Conservation (phyloP, 1,140 invertebrate genomes). For the Adelges cooleyi region DNA sequence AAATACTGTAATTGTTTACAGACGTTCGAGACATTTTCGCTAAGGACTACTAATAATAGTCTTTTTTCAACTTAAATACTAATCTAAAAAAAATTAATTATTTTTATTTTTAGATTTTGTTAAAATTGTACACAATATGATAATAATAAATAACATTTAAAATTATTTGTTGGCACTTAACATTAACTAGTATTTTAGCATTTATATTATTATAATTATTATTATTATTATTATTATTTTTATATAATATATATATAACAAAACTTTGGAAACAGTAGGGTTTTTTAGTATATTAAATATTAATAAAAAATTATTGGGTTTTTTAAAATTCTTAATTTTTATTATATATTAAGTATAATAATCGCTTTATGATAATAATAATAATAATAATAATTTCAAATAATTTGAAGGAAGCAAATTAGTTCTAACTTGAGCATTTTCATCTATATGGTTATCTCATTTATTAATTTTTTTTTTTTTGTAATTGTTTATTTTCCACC, state of each 20-base stretch:
- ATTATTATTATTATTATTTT: not conserved
- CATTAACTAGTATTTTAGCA: too few species aligned
- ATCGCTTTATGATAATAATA: too few species aligned
- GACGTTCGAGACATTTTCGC: constrained; percentile 20
- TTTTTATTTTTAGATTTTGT: not conserved
- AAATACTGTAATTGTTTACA: too few species aligned
- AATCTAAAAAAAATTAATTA: constrained; percentile 22
- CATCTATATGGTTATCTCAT: constrained; percentile 30
- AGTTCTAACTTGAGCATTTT: constrained; percentile 32
- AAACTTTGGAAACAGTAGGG: not conserved
- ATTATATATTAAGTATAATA: too few species aligned
- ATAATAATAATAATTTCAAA: not conserved
- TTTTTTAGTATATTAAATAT: constrained; percentile 4
- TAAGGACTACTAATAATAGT: not conserved
- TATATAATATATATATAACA: not conserved
- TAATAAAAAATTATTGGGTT: constrained; percentile 26
- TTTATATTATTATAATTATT: constrained; percentile 2
- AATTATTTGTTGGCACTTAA: constrained; percentile 19
- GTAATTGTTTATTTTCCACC: constrained; percentile 61
- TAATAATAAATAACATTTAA: constrained; percentile 21
- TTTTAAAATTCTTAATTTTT: constrained; percentile 10
- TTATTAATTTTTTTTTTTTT: not conserved
- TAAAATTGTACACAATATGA: constrained; percentile 11
- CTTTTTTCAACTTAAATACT: constrained; percentile 2
- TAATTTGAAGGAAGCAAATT: constrained; percentile 31